Evolutionary conservation across 2,113 vertebrate species (phyloP), one percentile per base, ranked within the genome.

Genomic region (Nematolebias whitei): DNA sequence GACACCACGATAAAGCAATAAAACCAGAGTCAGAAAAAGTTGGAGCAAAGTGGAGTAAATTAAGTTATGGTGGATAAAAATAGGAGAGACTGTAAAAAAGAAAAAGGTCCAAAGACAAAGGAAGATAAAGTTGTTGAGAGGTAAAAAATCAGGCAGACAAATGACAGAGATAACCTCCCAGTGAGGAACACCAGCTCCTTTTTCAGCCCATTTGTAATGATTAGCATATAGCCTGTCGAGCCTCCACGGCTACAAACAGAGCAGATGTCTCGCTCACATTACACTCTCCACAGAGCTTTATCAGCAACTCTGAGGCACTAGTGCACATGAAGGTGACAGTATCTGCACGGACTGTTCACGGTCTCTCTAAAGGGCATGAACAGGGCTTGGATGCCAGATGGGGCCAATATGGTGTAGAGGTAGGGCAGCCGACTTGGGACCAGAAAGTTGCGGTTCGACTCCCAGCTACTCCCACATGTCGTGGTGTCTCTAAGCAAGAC

Each of bases 161-260:
- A 67, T 67, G 69, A 79, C 63, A 13, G 62, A 51, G 76, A 84
- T 76, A 76, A 76, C 72, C 74, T 79, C 67, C 48, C 72, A 56
- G 63, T 51, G 58, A 23, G 71, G 44, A 71, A 66, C 74, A 51
- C 32, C 68, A 14, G 66, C 59, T 69, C 55, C 38, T 52, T 74
- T 62, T 83, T 60, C 69, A 75, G 81, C 79, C 76, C 69, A 70
- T 79, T 78, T 81, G 75, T 78, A 63, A 69, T 43, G 63, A 86
- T 88, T 80, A 87, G 66, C 78, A 85, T 79, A 65, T 35, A 64
- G 71, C 55, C 65, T 24, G 68, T 71, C 79, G 64, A 63, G 60
- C 45, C 61, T 41, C 41, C 8, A 40, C 44, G 8, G 67, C 74
- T 66, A 72, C 54, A 66, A 35, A 70, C 23, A 69, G 56, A 81